Percentiles rank a stretch among this genome's conserved stretches.
These are phyloP conservation scores for Trisateles emortualis DNA, from an alignment of 2,888 invertebrate species.

Conservation along the genomic window DNA sequence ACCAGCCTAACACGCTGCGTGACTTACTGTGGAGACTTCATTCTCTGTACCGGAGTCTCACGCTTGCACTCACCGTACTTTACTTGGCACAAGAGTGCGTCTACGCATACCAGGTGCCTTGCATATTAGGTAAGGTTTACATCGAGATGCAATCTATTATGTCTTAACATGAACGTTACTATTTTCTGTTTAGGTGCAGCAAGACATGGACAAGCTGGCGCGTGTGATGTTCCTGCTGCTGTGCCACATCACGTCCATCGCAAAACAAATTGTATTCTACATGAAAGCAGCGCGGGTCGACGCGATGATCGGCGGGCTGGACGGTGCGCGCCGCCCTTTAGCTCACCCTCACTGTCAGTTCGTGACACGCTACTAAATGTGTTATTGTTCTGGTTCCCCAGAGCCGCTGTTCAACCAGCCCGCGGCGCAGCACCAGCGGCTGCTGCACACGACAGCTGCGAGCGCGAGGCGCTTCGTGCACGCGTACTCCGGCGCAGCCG, in stretches of 20 bases:
- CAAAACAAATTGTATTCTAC: conserved; percentile 72
- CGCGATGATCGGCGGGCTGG: conserved; percentile 40
- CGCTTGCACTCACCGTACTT: conserved; percentile 45
- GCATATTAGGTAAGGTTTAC: not conserved
- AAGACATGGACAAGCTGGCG: conserved; percentile 71
- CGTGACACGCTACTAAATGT: too few relatives aligned
- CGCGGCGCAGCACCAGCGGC: conserved; percentile 15
- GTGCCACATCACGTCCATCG: conserved; percentile 76
- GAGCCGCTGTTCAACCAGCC: conserved; percentile 45
- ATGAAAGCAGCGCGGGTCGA: conserved; percentile 47
- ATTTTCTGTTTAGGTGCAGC: conserved; percentile 54
- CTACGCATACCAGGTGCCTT: conserved; percentile 58
- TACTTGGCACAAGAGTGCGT: conserved; percentile 59
- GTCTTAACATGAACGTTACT: not conserved
- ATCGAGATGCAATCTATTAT: not conserved
- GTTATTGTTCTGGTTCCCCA: conserved; percentile 20
- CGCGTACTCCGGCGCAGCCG: conserved; percentile 62
- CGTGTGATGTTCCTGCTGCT: conserved; percentile 79
- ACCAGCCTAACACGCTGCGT: too few relatives aligned
- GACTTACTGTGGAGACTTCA: conserved; percentile 13
- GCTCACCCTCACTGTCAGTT: not conserved
- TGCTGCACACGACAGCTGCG: conserved; percentile 36
- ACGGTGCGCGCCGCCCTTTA: conserved; percentile 34
- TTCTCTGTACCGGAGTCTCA: conserved; percentile 45
- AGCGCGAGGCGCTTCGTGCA: conserved; percentile 50